A percentile compares a stretch with the other conserved stretches of the same genome.
Conservation (phyloP, 2,888 invertebrate species). For the Trichogramma dendrolimi region DNA sequence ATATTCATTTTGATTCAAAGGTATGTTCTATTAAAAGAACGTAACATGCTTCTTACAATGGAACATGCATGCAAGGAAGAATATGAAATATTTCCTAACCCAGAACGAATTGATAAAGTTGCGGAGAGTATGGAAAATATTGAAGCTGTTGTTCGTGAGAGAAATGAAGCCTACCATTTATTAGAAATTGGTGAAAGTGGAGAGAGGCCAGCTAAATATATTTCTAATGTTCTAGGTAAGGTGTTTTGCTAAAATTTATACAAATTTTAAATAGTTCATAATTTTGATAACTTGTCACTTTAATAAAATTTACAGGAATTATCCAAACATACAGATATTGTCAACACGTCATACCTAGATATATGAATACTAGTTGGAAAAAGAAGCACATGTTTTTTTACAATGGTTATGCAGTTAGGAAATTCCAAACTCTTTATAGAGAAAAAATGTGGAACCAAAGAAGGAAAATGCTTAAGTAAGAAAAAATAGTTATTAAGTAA, state of each 20-base stretch:
- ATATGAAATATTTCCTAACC: constrained; percentile 74
- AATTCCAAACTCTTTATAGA: constrained; percentile 60
- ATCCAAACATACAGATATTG: constrained; percentile 48
- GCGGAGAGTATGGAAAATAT: constrained; percentile 92
- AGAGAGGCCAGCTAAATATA: constrained; percentile 62
- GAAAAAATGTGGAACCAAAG: constrained; percentile 63
- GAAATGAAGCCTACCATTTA: constrained; percentile 83
- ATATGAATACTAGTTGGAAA: constrained; percentile 65
- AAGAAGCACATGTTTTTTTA: constrained; percentile 58
- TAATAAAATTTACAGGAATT: constrained; percentile 40
- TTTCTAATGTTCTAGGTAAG: constrained; percentile 24
- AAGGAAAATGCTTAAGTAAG: constrained; percentile 58
- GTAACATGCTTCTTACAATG: constrained; percentile 96
- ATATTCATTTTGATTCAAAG: constrained; percentile 49
- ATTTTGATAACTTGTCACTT: background rate
- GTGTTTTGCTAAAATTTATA: background rate
- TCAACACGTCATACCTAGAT: constrained; percentile 66
- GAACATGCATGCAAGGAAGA: constrained; percentile 73
- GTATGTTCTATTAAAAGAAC: constrained; percentile 86
- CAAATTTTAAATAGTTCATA: too few relatives aligned
- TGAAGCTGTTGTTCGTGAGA: constrained; percentile 83
- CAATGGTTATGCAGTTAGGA: constrained; percentile 60
- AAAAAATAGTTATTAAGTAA: constrained; percentile 20
- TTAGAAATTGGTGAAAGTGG: constrained; percentile 86
- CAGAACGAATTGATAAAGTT: constrained; percentile 91